phyloP scores from a whole-genome alignment of 2,797 vertebrate genomes.

The Sebastes wilsoni region DNA sequence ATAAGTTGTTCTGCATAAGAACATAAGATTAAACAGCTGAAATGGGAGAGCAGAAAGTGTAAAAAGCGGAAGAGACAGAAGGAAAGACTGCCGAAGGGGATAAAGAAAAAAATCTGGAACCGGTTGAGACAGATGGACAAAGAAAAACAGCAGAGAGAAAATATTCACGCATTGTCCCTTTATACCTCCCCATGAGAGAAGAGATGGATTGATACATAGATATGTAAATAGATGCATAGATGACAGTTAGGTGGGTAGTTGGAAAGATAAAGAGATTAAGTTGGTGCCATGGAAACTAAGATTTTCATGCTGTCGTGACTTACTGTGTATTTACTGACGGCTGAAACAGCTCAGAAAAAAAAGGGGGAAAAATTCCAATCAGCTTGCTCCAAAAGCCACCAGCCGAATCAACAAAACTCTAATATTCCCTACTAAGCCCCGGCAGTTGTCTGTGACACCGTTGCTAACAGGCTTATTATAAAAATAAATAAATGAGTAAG shows the following conservation, averaged over 20 bases:
- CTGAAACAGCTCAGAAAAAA: constrained; percentile 5
- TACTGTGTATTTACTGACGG: background rate
- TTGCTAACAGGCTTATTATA: constrained; percentile 74
- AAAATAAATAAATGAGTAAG: constrained; percentile 48
- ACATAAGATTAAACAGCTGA: constrained; percentile 10
- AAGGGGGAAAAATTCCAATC: constrained; percentile 38
- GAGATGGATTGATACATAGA: background rate
- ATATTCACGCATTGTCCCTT: background rate
- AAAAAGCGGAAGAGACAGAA: constrained; percentile 15
- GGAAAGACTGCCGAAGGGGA: background rate
- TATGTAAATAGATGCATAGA: background rate
- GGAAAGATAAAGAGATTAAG: background rate
- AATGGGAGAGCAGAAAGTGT: constrained; percentile 5
- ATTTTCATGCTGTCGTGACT: background rate
- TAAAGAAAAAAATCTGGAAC: background rate
- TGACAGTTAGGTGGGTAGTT: background rate
- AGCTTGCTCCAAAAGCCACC: constrained; percentile 42
- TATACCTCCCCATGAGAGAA: background rate
- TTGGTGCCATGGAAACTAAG: background rate
- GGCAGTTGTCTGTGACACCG: constrained; percentile 43
- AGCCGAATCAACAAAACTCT: constrained; percentile 47
- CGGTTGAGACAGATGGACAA: constrained; percentile 23
- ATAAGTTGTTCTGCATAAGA: constrained; percentile 11
- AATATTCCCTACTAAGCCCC: constrained; percentile 53
- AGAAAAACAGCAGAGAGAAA: constrained; percentile 5